Evolutionary conservation across 2,888 invertebrate species (phyloP).

Genomic region (Cerastis rubricosa): DNA sequence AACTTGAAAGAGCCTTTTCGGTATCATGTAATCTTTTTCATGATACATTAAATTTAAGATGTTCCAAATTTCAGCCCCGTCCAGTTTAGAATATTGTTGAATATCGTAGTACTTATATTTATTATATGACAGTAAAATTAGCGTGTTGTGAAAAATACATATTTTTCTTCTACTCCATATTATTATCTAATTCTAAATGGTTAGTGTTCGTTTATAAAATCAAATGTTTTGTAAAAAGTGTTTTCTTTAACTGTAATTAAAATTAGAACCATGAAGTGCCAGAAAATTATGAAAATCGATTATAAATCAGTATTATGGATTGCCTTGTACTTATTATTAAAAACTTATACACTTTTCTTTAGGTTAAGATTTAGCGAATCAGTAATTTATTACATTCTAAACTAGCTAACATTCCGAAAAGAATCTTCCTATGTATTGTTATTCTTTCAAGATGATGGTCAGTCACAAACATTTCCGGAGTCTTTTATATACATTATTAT

Average conservation of each 20-base stretch:
- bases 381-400: slow-evolving; percentile 56
- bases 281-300: slow-evolving; percentile 69
- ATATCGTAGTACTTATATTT: slow-evolving; percentile 34
- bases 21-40: slow-evolving; percentile 66
- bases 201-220: slow-evolving; percentile 65
- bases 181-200: slow-evolving; percentile 61
- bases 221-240: slow-evolving; percentile 63
- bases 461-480: slow-evolving; percentile 63
- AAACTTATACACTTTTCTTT: slow-evolving; percentile 64
- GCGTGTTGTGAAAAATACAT: slow-evolving; percentile 49
- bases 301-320: slow-evolving; percentile 75
- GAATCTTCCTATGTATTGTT: slow-evolving; percentile 41
- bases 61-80: slow-evolving; percentile 71
- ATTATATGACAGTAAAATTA: slow-evolving; percentile 47
- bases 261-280: slow-evolving; percentile 70
- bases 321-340: slow-evolving; percentile 73
- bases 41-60: slow-evolving; percentile 43
- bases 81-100: slow-evolving; percentile 67
- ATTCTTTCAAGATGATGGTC: slow-evolving; percentile 45
- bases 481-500: slow-evolving; percentile 54
- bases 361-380: slow-evolving; percentile 62
- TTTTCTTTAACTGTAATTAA: slow-evolving; percentile 66
- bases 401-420: slow-evolving; percentile 62
- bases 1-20: slow-evolving; percentile 34
- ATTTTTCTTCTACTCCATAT: slow-evolving; percentile 57